A percentile compares a stretch with the other conserved stretches of the same genome.
Conservation (phyloP, 2,113 vertebrate genomes). For the Lipophrys pholis region DNA sequence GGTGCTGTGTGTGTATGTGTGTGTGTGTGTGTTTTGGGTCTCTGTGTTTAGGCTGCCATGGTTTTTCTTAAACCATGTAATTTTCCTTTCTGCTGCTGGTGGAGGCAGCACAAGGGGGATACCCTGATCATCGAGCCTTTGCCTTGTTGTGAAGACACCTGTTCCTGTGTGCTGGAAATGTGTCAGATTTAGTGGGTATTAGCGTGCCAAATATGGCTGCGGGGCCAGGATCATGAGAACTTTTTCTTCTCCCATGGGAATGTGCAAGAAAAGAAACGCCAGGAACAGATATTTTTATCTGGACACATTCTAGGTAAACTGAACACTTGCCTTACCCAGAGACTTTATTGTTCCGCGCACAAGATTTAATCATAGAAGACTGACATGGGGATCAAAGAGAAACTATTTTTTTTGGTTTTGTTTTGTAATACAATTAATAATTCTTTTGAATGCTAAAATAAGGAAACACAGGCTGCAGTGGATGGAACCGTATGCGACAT, state of each 20-base stretch:
- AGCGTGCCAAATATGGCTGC: constrained; percentile 61
- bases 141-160: constrained; percentile 73
- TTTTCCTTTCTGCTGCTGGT: constrained; percentile 60
- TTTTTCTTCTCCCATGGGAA: constrained; percentile 58
- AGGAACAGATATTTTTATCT: constrained; percentile 46
- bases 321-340: background rate
- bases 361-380: background rate
- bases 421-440: constrained; percentile 12
- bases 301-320: background rate
- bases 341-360: constrained; percentile 19
- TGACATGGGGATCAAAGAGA: too few species aligned
- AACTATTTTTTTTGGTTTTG: too few species aligned
- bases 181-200: constrained; percentile 71
- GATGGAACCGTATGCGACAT: background rate
- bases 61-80: constrained; percentile 75
- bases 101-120: constrained; percentile 48
- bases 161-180: constrained; percentile 65
- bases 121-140: constrained; percentile 49
- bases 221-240: constrained; percentile 67
- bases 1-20: constrained; percentile 47
- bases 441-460: constrained; percentile 8
- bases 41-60: constrained; percentile 70
- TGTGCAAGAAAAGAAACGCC: constrained; percentile 4
- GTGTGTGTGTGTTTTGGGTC: constrained; percentile 55
- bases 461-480: background rate